These are phyloP conservation scores for Calcarius lapponicus DNA, from an alignment of 2,797 vertebrate species.

Conservation along the genomic window DNA sequence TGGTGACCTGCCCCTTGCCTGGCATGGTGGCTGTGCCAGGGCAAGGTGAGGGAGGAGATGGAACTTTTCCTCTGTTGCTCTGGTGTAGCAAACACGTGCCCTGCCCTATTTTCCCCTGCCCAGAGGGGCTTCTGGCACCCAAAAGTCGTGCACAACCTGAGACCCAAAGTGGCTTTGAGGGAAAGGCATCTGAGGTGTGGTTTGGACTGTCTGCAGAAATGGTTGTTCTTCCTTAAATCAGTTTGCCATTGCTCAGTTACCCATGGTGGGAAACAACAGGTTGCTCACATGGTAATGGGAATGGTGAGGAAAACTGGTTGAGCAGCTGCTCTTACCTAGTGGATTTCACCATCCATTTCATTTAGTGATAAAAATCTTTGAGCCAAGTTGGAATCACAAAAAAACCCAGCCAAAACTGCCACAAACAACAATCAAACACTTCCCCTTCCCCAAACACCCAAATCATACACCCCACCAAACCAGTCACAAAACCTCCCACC, in stretches of 20 bases:
- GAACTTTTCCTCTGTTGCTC: background rate
- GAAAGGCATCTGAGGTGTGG: background rate
- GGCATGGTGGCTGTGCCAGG: background rate
- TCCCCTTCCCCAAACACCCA: background rate
- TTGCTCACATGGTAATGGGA: background rate
- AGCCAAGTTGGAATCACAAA: background rate
- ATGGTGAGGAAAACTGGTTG: accelerated
- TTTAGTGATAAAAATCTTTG: background rate
- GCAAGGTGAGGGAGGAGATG: background rate
- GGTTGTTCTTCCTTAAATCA: background rate
- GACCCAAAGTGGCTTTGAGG: background rate
- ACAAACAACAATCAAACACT: background rate
- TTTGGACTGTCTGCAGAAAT: background rate
- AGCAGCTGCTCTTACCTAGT: background rate
- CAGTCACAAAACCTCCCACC: accelerated
- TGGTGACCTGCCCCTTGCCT: background rate
- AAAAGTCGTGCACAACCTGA: accelerated
- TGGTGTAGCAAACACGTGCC: background rate
- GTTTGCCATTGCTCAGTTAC: background rate
- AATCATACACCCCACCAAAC: accelerated
- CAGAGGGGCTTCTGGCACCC: background rate
- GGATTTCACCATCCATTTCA: background rate
- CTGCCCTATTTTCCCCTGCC: too few species aligned
- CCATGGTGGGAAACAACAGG: accelerated
- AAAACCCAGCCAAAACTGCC: background rate